Evolutionary conservation across 2,113 vertebrate genomes (phyloP), one percentile per base, ranked within the genome.

Genomic region (Dinomys branickii): DNA sequence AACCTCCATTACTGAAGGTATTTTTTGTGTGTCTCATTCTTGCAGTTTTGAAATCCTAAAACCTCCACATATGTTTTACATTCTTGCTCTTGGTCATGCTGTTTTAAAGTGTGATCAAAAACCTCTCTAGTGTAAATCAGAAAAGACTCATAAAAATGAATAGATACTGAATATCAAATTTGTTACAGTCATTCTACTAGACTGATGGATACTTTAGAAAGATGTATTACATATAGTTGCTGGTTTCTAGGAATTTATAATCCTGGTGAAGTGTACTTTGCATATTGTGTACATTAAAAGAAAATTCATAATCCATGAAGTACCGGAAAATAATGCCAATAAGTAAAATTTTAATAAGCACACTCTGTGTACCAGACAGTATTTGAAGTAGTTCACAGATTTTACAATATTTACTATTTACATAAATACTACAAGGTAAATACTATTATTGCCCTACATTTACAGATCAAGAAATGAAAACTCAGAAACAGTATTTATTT

Each of bases 401-500:
- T 75, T 94, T 41, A 54, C 81, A 47, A 54, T 88, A 88, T 58
- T 95, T 86, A 89, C 67, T 94, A 17, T 16, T 95, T 63, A 93
- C 7, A 86, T 0, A 35, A 96, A 87, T 41, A 84, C n/a, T 85
- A 47, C 8, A 54, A 61, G 2, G 11, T 94, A 80, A 50, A 19
- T 85, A 13, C 58, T 91, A 67, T 61, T 77, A 7, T 52, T 85
- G 44, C 41, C 8, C 85, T 80, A 61, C 50, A 75, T 91, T 35
- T 97, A 73, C 7, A 93, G 17, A 89, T 71, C 28, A 93, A 26
- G 20, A 86, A 94, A 91, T 41, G 88, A 38, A 85, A 5, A 26
- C 17, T 94, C n/a, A 93, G 11, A 11, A 85, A 47, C 10, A 93
- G 24, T 30, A 38, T 69, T 1, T 67, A 77, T 44, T 77, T 75